Evolutionary conservation across 2,797 vertebrate genomes (phyloP).

Genomic region (Cyclopterus lumpus): DNA sequence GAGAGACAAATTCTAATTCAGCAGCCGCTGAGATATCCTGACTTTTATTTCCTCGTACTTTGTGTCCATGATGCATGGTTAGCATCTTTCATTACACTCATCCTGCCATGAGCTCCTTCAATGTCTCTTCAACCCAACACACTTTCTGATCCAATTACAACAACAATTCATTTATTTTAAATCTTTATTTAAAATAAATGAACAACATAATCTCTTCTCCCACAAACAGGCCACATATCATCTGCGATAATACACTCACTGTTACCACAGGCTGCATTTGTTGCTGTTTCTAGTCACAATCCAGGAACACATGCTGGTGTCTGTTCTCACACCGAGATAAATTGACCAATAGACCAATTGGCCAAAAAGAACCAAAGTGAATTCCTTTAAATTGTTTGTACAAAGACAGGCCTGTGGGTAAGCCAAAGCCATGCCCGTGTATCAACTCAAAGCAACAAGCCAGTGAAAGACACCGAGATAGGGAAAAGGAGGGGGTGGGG

Average conservation of each 20-base stretch:
- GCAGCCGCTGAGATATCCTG: background rate
- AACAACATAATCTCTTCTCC: too few relatives aligned
- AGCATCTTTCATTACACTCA: background rate
- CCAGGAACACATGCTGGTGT: background rate
- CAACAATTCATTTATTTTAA: too few relatives aligned
- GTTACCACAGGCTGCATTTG: background rate
- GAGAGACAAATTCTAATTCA: background rate
- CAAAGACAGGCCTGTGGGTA: constrained; percentile 12
- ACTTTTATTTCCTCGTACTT: background rate
- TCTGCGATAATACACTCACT: background rate
- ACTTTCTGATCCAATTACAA: background rate
- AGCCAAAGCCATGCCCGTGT: constrained; percentile 7
- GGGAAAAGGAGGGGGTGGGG: background rate
- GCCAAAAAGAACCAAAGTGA: background rate
- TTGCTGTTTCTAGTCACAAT: background rate
- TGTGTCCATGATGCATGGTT: background rate
- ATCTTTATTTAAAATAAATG: background rate
- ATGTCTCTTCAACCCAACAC: background rate
- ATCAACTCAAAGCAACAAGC: constrained; percentile 41
- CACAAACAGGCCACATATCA: background rate
- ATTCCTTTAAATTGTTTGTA: constrained; percentile 14
- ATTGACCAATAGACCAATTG: background rate
- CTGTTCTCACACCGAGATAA: constrained; percentile 2
- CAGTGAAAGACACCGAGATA: constrained; percentile 23
- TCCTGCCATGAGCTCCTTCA: background rate